Base-by-base conservation (phyloP, 2,113 vertebrate genomes). In the Calypte anna region DNA sequence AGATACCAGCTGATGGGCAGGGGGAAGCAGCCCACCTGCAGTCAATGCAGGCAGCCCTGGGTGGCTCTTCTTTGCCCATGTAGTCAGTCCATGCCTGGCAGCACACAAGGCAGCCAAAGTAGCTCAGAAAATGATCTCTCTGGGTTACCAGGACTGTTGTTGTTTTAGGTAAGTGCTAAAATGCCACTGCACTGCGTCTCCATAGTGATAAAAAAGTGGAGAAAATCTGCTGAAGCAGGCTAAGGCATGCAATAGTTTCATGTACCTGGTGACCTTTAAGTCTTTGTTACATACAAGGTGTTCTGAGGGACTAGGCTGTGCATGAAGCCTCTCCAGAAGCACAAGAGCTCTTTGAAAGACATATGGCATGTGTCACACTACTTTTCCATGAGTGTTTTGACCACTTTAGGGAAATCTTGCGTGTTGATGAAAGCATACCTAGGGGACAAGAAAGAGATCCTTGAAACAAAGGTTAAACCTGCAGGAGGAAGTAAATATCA, bases 11-110 rank as follows among this genome's bases (percentile, higher is more conserved):
- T n/a, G 30, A 38, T 2, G 1, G 31, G 31, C 48, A 80, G 23
- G 51, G 8, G 61, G 77, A 63, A 25, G n/a, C 23, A 82, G 38
- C 27, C 38, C 19, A 31, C 10, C 18, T 4, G 28, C 24, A 48
- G 31, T 27, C 23, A n/a, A 9, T 9, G 9, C 40, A 46, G 24
- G 5, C 31, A 82, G 30, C 27, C 30, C 23, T 55, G 23, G 16
- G 18, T 27, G 40, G 10, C 18, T 55, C 10, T 55, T 58, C 38
- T 51, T 1, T 1, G 0, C 6, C 16, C 3, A 0, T 1, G 0
- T 1, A 1, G 18, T 36, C 46, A 40, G 21, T 10, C 16, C 46
- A 61, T 19, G 22, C 38, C 23, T 50, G 22, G 21, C 17, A 82
- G 23, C 19, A 38, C 53, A 43, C 3, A 51, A 17, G 16, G 59